Evolutionary conservation across 2,888 invertebrate species (phyloP).

Genomic region (Amaurobius ferox): DNA sequence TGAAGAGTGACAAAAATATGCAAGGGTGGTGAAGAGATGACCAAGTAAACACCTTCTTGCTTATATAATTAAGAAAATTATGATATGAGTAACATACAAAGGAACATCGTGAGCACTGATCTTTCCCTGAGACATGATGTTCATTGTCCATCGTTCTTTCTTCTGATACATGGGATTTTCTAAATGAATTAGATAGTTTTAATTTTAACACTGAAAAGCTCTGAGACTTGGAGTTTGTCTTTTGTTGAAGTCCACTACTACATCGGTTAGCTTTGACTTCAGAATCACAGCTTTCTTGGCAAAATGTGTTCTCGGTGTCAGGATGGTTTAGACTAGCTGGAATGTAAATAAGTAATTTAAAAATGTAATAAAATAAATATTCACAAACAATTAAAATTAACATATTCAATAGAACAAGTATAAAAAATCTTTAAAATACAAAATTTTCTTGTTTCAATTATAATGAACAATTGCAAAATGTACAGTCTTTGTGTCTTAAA

Average conservation of each 20-base stretch:
- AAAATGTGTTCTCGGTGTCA: neutral
- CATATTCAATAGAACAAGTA: no score
- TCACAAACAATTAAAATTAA: neutral
- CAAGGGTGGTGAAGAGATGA: no score
- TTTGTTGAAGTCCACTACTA: neutral
- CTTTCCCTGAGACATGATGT: slow-evolving; percentile 16
- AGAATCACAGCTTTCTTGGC: slow-evolving; percentile 15
- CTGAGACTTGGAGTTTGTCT: slow-evolving; percentile 21
- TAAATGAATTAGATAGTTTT: slow-evolving; percentile 64
- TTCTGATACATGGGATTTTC: slow-evolving; percentile 40
- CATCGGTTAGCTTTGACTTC: neutral
- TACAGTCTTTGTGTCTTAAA: no score
- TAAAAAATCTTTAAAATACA: no score
- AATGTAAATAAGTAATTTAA: neutral
- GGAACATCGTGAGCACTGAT: slow-evolving; percentile 23
- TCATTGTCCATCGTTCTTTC: slow-evolving; percentile 25
- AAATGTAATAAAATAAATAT: neutral
- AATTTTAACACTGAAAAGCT: slow-evolving; percentile 35
- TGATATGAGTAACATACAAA: slow-evolving; percentile 20
- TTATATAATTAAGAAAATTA: no score
- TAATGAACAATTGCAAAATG: no score
- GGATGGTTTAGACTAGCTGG: slow-evolving; percentile 8
- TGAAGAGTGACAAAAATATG: no score
- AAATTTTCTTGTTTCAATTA: no score
- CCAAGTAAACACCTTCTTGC: no score